Evolutionary conservation across 37 sponge, comb jelly and placozoan species (phyloP).

Genomic region (Spongia lamella): DNA sequence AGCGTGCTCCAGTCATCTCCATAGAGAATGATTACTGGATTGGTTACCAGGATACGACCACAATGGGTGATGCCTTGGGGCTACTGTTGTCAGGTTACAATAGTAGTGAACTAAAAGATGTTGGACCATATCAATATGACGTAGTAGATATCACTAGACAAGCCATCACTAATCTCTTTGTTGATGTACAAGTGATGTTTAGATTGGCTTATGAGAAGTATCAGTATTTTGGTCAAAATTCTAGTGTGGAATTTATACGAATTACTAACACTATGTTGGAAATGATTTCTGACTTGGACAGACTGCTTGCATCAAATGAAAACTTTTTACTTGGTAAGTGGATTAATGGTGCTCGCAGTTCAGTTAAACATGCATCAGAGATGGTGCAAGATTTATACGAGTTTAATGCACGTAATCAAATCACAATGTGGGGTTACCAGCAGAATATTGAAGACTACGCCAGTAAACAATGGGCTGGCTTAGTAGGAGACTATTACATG

Average conservation of each 20-base stretch:
- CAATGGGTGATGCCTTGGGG: slow-evolving; percentile 27
- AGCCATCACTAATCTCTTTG: slow-evolving; percentile 30
- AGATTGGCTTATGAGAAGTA: slow-evolving; percentile 1
- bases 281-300: slow-evolving; percentile 34
- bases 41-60: background rate
- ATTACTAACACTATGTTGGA: slow-evolving; percentile 13
- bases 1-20: slow-evolving; percentile 9
- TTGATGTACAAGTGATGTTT: slow-evolving; percentile 33
- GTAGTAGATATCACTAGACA: slow-evolving; percentile 69
- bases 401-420: slow-evolving; percentile 79
- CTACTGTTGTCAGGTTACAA: slow-evolving; percentile 2
- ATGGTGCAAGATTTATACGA: slow-evolving; percentile 15
- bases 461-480: slow-evolving; percentile 65
- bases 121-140: slow-evolving; percentile 55
- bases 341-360: slow-evolving; percentile 50
- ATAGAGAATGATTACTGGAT: background rate
- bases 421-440: slow-evolving; percentile 77
- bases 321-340: slow-evolving; percentile 67
- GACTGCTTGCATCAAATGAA: slow-evolving; percentile 27
- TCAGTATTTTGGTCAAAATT: no score
- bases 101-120: background rate
- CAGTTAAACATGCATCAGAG: background rate
- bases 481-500: slow-evolving; percentile 54
- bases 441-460: slow-evolving; percentile 75
- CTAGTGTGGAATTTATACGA: no score